Evolutionary conservation across 2,797 vertebrate species (phyloP).

Genomic region (Hippopotamyrus pictus): DNA sequence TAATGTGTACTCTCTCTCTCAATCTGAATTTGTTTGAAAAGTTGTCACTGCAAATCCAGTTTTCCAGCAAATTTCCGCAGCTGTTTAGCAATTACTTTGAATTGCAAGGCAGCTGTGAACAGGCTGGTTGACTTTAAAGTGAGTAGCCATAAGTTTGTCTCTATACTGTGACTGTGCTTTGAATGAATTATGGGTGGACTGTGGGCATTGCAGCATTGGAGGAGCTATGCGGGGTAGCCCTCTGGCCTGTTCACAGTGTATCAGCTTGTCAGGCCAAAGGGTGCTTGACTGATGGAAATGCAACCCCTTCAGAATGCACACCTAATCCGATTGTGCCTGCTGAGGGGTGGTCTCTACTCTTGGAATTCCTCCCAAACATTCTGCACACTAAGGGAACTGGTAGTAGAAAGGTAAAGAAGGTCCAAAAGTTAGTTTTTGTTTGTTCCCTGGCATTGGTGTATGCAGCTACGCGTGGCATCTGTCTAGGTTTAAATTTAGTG

Average conservation of each 20-base stretch:
- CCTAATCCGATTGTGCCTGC: not conserved
- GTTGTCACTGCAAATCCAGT: not conserved
- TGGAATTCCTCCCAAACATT: not conserved
- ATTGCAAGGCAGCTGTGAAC: not conserved
- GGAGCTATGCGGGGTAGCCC: not conserved
- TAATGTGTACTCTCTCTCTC: not conserved
- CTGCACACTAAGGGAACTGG: not conserved
- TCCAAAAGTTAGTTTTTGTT: conserved; percentile 63
- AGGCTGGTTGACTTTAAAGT: not conserved
- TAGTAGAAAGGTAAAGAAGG: not conserved
- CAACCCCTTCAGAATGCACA: not conserved
- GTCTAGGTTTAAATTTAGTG: conserved; percentile 79
- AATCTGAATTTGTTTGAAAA: not conserved
- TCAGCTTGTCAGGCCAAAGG: not conserved
- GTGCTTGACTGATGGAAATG: not conserved
- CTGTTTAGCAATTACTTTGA: not conserved
- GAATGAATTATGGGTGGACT: not conserved
- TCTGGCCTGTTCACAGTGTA: not conserved
- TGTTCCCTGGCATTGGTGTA: conserved; percentile 58
- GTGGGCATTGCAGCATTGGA: not conserved
- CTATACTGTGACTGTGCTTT: not conserved
- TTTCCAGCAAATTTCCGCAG: not conserved
- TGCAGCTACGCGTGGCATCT: conserved; percentile 74
- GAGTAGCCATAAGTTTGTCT: not conserved
- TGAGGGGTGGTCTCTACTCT: not conserved